Percentiles rank a stretch among this genome's conserved stretches.
Evolutionary conservation across 2,113 vertebrate genomes (phyloP).

Genomic region (Lamprotornis superbus): DNA sequence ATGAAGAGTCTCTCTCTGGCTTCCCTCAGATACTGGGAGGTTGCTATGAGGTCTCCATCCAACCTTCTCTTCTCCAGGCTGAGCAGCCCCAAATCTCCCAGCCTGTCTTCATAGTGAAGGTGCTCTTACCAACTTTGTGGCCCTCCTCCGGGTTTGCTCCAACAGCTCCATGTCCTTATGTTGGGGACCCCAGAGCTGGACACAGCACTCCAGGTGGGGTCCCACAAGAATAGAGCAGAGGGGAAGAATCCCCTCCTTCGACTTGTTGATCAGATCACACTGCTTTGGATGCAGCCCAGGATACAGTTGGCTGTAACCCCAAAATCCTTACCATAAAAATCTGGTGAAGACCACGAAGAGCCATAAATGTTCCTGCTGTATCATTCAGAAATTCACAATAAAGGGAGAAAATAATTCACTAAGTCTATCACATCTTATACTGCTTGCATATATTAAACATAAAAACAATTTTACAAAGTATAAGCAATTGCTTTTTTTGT

Average conservation of each 20-base stretch:
- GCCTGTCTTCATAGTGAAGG: accelerated
- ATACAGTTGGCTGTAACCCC: background rate
- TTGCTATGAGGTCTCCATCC: background rate
- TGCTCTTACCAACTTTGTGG: background rate
- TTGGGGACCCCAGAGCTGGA: background rate
- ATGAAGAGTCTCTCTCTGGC: background rate
- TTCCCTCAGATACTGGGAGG: background rate
- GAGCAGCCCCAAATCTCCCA: background rate
- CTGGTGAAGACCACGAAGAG: background rate
- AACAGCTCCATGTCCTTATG: background rate
- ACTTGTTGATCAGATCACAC: background rate
- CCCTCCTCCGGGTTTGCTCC: background rate
- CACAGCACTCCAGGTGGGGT: background rate
- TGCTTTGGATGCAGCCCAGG: background rate
- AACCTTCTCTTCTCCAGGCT: background rate
- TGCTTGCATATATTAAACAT: accelerated
- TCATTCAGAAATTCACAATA: background rate
- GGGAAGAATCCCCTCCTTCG: background rate
- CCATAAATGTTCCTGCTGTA: background rate
- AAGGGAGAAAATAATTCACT: background rate
- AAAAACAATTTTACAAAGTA: background rate
- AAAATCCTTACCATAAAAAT: background rate
- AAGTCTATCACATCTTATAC: background rate
- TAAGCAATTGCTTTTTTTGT: background rate
- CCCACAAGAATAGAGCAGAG: background rate